Percentiles rank a stretch among this genome's conserved stretches.
Evolutionary conservation across 2,888 invertebrate species (phyloP).

Genomic region (Volucella inanis): DNA sequence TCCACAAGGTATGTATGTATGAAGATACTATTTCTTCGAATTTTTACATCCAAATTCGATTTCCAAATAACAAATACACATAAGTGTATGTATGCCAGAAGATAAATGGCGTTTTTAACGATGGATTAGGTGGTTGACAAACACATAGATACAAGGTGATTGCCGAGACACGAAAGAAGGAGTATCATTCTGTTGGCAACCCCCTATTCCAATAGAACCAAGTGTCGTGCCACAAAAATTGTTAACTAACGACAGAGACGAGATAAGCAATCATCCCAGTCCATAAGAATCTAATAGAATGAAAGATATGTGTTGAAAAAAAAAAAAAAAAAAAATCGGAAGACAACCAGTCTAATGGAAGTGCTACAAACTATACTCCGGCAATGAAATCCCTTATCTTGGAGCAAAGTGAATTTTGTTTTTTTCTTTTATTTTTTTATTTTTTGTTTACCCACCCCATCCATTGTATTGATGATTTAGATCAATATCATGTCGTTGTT

Average conservation of each 20-base stretch:
- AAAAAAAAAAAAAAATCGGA: slow-evolving; percentile 9
- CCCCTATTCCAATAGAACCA: background rate
- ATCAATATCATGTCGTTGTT: slow-evolving; percentile 68
- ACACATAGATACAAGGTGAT: slow-evolving; percentile 17
- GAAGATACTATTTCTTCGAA: background rate
- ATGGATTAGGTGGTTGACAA: slow-evolving; percentile 39
- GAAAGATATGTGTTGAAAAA: slow-evolving; percentile 20
- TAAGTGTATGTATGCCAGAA: slow-evolving; percentile 3
- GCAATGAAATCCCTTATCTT: slow-evolving; percentile 52
- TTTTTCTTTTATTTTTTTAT: background rate
- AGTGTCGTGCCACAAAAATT: slow-evolving; percentile 24
- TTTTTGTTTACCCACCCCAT: too few relatives aligned
- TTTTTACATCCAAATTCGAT: slow-evolving; percentile 22
- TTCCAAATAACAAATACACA: background rate
- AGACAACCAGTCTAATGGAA: background rate
- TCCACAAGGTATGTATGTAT: too few relatives aligned
- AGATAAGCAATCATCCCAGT: slow-evolving; percentile 54
- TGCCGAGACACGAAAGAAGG: background rate
- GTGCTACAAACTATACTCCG: slow-evolving; percentile 56
- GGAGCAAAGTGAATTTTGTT: slow-evolving; percentile 45
- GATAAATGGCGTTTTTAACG: slow-evolving; percentile 49
- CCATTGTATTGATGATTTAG: background rate
- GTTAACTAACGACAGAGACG: slow-evolving; percentile 44
- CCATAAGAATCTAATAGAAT: slow-evolving; percentile 8
- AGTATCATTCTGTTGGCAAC: background rate